A percentile compares a stretch with the other conserved stretches of the same genome.
These are phyloP conservation scores for Ostrea edulis DNA, from an alignment of 1,140 invertebrate species.

Conservation along the genomic window DNA sequence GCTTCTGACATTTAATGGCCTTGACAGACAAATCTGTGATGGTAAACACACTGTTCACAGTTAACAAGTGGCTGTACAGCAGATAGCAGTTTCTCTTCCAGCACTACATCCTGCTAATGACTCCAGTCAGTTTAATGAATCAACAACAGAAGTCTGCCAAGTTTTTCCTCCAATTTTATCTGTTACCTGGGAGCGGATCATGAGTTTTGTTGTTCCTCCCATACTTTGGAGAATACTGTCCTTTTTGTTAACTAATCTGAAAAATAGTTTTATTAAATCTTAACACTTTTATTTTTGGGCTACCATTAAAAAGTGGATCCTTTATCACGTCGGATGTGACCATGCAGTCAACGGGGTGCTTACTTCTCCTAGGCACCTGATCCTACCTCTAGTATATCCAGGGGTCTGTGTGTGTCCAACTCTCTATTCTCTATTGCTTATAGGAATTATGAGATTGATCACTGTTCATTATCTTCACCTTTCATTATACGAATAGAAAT, in stretches of 20 bases:
- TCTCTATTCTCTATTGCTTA: too few species aligned
- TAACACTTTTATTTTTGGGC: not conserved
- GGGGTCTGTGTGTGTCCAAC: too few species aligned
- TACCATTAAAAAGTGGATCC: too few species aligned
- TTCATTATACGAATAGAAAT: too few species aligned
- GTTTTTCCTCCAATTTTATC: not conserved
- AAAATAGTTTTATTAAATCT: not conserved
- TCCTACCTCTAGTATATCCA: too few species aligned
- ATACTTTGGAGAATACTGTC: not conserved
- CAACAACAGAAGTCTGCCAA: not conserved
- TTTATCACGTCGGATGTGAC: too few species aligned
- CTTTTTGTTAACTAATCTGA: not conserved
- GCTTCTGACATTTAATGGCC: not conserved
- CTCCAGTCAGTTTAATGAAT: not conserved
- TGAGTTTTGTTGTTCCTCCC: not conserved
- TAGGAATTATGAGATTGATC: too few species aligned
- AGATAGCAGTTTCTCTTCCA: not conserved
- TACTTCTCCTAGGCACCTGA: too few species aligned
- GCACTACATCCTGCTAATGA: not conserved
- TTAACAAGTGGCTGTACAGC: constrained; percentile 13
- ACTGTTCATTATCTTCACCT: too few species aligned
- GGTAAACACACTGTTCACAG: not conserved
- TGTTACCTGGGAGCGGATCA: not conserved
- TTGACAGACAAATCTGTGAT: not conserved
- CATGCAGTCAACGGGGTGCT: too few species aligned